These are phyloP conservation scores for Dreissena rostriformis DNA, from an alignment of 1,140 invertebrate species.

Conservation along the genomic window DNA sequence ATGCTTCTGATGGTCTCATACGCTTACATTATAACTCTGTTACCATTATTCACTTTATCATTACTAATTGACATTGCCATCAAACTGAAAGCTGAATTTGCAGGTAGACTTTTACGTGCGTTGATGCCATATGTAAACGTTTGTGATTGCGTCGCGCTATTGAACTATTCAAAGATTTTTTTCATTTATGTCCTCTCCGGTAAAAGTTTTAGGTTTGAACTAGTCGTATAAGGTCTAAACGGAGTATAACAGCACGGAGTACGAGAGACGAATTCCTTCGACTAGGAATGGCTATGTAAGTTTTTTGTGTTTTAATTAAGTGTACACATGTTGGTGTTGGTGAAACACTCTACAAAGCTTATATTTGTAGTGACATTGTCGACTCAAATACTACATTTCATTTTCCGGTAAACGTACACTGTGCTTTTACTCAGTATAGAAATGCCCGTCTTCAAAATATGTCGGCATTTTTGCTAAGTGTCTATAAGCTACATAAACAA, in stretches of 20 bases:
- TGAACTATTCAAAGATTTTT: slow-evolving; percentile 76
- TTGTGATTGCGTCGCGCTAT: slow-evolving; percentile 61
- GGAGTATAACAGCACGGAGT: slow-evolving; percentile 25
- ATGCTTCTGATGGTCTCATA: slow-evolving; percentile 76
- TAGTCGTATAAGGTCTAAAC: slow-evolving; percentile 43
- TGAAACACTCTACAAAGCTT: too few relatives aligned
- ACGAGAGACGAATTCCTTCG: slow-evolving; percentile 14
- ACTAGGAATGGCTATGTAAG: background rate
- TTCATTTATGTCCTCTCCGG: slow-evolving; percentile 76
- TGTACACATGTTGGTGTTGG: too few relatives aligned
- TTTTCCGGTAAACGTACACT: too few relatives aligned
- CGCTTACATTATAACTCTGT: slow-evolving; percentile 70
- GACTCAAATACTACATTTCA: too few relatives aligned
- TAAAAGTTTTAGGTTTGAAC: slow-evolving; percentile 71
- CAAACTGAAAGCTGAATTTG: background rate
- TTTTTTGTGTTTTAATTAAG: too few relatives aligned
- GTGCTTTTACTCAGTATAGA: too few relatives aligned
- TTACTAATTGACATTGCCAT: slow-evolving; percentile 61
- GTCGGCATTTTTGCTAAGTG: too few relatives aligned
- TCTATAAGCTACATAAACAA: too few relatives aligned
- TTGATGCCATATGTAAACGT: slow-evolving; percentile 63
- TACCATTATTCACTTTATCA: slow-evolving; percentile 69
- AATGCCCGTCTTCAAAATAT: too few relatives aligned
- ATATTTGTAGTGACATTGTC: too few relatives aligned
- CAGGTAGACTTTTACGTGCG: slow-evolving; percentile 5